Conservation (phyloP, 2,113 vertebrate species). For the Rhinichthys klamathensis region DNA sequence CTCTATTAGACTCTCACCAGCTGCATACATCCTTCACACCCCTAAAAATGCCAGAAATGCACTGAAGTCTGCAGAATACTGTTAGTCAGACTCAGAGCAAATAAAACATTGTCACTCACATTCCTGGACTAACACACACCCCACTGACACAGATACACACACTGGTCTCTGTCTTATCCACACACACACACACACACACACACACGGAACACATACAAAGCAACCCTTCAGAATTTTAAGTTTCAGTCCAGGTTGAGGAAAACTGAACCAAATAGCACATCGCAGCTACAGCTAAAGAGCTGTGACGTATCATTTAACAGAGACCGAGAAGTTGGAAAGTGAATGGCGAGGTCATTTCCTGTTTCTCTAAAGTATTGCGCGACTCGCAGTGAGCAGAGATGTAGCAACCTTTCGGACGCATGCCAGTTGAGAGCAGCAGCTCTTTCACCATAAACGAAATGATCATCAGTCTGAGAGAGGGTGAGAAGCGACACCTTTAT, state of each 20-base stretch:
- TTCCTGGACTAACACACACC: conserved; percentile 55
- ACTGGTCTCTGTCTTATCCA: conserved; percentile 46
- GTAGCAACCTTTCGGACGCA: conserved; percentile 69
- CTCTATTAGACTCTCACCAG: conserved; percentile 46
- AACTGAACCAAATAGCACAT: conserved; percentile 65
- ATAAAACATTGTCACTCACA: conserved; percentile 71
- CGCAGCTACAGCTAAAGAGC: conserved; percentile 64
- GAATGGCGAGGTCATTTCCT: conserved; percentile 72
- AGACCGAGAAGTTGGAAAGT: conserved; percentile 64
- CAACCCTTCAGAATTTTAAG: conserved; percentile 67
- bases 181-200: conserved; percentile 55
- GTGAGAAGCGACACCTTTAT: neutral
- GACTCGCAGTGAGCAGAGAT: conserved; percentile 66
- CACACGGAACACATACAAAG: conserved; percentile 64
- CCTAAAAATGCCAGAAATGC: conserved; percentile 74
- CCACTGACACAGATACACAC: conserved; percentile 61
- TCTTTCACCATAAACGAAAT: too few relatives aligned
- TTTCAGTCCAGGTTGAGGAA: conserved; percentile 56
- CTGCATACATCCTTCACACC: conserved; percentile 62
- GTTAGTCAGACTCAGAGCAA: conserved; percentile 73
- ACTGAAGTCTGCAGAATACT: conserved; percentile 46
- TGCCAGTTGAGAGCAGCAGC: conserved; percentile 68
- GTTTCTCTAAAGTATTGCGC: conserved; percentile 71
- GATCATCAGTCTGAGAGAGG: neutral
- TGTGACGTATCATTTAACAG: conserved; percentile 51